Conservation (phyloP, 1,140 invertebrate species). For the Harpegnathos saltator region DNA sequence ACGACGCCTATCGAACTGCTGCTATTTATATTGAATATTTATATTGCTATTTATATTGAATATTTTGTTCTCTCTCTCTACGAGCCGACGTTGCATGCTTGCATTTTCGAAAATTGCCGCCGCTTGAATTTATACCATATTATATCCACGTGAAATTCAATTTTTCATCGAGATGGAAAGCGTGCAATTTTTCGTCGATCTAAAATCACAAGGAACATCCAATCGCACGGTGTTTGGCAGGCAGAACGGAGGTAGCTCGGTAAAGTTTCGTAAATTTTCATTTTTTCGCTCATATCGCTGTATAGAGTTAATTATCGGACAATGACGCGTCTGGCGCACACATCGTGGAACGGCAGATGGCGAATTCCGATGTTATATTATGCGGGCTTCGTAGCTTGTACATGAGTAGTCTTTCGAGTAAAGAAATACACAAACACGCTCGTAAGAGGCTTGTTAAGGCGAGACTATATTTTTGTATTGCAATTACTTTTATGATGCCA, state of each 20-base stretch:
- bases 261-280: background rate
- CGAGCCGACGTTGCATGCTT: no score
- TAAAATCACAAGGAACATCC: background rate
- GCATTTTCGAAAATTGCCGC: no score
- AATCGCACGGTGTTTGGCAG: background rate
- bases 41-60: no score
- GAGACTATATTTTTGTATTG: background rate
- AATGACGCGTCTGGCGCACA: background rate
- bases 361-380: conserved; percentile 24
- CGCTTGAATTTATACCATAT: no score
- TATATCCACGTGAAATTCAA: no score
- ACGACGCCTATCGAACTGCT: no score
- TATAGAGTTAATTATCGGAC: conserved; percentile 14
- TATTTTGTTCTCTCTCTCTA: no score
- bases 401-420: conserved; percentile 2
- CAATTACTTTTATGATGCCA: background rate
- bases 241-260: background rate
- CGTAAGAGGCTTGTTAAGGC: background rate
- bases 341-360: background rate
- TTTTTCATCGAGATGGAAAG: background rate
- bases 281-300: background rate
- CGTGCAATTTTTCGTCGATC: background rate
- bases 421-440: background rate
- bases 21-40: no score
- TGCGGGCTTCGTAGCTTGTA: conserved; percentile 13